Evolutionary conservation across 2,888 invertebrate genomes (phyloP).

Genomic region (Galerucella pusilla): DNA sequence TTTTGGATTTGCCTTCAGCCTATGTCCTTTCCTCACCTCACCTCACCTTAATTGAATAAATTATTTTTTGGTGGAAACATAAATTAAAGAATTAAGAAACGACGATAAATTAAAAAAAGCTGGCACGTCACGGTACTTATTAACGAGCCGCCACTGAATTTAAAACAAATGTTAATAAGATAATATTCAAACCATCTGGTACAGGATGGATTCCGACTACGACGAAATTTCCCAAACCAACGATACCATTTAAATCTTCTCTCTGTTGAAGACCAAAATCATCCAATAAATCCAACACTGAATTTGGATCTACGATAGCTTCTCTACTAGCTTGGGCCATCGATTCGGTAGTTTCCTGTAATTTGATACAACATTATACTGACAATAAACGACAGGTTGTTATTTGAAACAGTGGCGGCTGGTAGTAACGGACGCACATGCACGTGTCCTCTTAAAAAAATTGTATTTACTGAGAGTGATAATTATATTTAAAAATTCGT

Average conservation of each 20-base stretch:
- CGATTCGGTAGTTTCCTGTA: conserved; percentile 3
- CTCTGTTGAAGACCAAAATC: conserved; percentile 54
- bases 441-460: no score
- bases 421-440: no score
- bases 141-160: not conserved
- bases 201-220: conserved; percentile 33
- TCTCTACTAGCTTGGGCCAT: conserved; percentile 59
- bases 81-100: no score
- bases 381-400: not conserved
- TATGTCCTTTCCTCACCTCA: no score
- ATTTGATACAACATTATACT: not conserved
- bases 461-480: no score
- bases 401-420: no score
- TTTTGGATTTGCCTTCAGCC: no score
- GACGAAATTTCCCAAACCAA: conserved; percentile 30
- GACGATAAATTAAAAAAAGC: no score
- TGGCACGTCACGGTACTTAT: no score
- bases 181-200: conserved; percentile 20
- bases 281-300: conserved; percentile 59
- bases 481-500: no score
- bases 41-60: no score
- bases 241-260: conserved; percentile 31
- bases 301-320: conserved; percentile 61
- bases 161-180: not conserved
- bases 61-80: no score